These are phyloP conservation scores for Araneus ventricosus DNA, from an alignment of 1,140 invertebrate species.

Conservation along the genomic window DNA sequence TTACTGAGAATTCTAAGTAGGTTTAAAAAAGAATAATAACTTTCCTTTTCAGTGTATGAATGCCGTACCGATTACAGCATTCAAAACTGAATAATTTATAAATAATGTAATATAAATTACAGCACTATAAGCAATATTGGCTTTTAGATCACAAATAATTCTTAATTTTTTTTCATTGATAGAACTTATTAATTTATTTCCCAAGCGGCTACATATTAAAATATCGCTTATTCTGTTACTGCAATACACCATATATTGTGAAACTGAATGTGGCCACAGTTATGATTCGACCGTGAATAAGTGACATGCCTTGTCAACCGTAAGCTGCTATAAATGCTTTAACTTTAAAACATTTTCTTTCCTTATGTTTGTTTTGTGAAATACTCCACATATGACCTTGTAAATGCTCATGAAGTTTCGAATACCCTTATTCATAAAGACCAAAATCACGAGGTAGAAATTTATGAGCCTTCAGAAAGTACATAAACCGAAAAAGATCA, in stretches of 20 bases:
- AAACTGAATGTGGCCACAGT: background rate
- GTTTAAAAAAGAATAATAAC: no score
- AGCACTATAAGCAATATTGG: no score
- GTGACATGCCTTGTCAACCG: background rate
- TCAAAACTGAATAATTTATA: no score
- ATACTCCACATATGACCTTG: background rate
- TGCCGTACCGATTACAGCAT: no score
- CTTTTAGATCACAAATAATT: no score
- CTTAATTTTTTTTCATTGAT: no score
- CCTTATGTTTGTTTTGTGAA: background rate
- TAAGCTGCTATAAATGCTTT: background rate
- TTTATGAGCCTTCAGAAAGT: background rate
- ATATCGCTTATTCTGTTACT: background rate
- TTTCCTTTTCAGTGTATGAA: no score
- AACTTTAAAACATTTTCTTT: no score
- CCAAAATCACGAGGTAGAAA: background rate
- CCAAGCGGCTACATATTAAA: background rate
- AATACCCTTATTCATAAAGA: background rate
- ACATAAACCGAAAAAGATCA: background rate
- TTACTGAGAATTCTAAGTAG: no score
- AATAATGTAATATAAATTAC: no score
- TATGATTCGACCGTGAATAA: background rate
- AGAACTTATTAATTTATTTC: no score
- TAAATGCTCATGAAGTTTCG: background rate
- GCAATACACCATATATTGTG: background rate